Evolutionary conservation across 2,888 invertebrate species (phyloP).

Genomic region (Subacronicta megacephala): DNA sequence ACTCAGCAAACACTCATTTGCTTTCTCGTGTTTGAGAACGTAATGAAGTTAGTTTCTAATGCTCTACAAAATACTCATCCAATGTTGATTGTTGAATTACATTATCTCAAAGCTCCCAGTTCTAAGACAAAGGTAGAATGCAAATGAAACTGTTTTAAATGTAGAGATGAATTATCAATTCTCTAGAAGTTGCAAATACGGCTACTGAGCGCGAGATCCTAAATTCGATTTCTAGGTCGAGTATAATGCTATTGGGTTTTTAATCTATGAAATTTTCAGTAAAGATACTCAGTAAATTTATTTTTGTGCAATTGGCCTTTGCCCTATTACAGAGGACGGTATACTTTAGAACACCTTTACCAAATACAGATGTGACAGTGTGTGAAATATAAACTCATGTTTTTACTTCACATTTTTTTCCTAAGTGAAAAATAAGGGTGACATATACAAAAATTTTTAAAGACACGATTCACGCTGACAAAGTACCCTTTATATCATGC

Average conservation of each 20-base stretch:
- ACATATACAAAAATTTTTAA: constrained; percentile 25
- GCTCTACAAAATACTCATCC: constrained; percentile 10
- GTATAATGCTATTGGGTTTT: too few species aligned
- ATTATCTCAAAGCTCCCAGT: constrained; percentile 21
- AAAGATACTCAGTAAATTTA: too few species aligned
- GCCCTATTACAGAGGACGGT: too few species aligned
- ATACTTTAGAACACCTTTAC: too few species aligned
- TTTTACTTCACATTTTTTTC: constrained; percentile 2
- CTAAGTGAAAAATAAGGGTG: constrained; percentile 41
- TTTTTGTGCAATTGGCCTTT: too few species aligned
- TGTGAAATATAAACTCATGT: constrained; percentile 22
- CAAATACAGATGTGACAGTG: too few species aligned
- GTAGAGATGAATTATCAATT: neutral
- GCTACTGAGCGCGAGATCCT: too few species aligned
- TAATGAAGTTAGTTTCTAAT: constrained; percentile 32
- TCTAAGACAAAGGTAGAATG: neutral
- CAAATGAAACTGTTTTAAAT: constrained; percentile 21
- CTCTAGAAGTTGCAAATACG: too few species aligned
- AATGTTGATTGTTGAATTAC: constrained; percentile 15
- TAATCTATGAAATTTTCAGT: too few species aligned
- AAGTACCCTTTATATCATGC: constrained; percentile 31
- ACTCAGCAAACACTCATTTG: constrained; percentile 32
- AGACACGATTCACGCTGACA: constrained; percentile 38
- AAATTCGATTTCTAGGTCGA: too few species aligned
- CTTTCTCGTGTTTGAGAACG: constrained; percentile 19